These are phyloP conservation scores for Neria commutata DNA, from an alignment of 2,888 invertebrate species.

Conservation along the genomic window DNA sequence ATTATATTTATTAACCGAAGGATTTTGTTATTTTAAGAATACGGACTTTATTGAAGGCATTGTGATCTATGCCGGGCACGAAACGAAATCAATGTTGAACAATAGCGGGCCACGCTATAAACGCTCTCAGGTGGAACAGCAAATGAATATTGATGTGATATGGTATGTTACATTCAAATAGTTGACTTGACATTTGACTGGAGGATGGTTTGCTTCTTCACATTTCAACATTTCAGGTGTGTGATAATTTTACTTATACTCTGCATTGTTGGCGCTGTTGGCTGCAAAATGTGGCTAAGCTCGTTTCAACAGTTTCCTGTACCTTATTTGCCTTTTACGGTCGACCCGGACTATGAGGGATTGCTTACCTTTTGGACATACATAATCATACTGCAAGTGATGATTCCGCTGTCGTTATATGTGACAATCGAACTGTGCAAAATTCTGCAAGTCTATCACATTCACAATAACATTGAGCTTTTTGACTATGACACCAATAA, in stretches of 20 bases:
- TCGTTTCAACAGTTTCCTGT: slow-evolving; percentile 64
- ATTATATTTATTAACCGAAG: neutral
- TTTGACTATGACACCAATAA: slow-evolving; percentile 85
- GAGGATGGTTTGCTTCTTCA: neutral
- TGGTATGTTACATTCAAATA: slow-evolving; percentile 75
- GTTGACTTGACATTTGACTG: no score
- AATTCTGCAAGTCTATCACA: slow-evolving; percentile 93
- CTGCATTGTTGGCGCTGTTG: slow-evolving; percentile 89
- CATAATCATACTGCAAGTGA: slow-evolving; percentile 93
- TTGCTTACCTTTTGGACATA: slow-evolving; percentile 93
- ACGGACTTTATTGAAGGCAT: slow-evolving; percentile 96
- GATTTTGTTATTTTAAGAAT: slow-evolving; percentile 67
- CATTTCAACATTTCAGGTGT: slow-evolving; percentile 69
- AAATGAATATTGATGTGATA: slow-evolving; percentile 94
- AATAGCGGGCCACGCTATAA: slow-evolving; percentile 95
- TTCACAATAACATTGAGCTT: slow-evolving; percentile 86
- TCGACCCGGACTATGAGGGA: slow-evolving; percentile 74
- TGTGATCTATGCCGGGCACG: slow-evolving; percentile 95
- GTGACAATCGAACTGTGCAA: slow-evolving; percentile 97
- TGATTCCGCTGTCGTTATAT: slow-evolving; percentile 96
- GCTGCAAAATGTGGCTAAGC: slow-evolving; percentile 84
- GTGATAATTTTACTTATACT: slow-evolving; percentile 87
- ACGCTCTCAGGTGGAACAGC: slow-evolving; percentile 86
- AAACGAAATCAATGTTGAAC: slow-evolving; percentile 97
- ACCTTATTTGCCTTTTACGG: slow-evolving; percentile 72